Conservation (phyloP, 2,888 invertebrate species). For the Schizotus pectinicornis region DNA sequence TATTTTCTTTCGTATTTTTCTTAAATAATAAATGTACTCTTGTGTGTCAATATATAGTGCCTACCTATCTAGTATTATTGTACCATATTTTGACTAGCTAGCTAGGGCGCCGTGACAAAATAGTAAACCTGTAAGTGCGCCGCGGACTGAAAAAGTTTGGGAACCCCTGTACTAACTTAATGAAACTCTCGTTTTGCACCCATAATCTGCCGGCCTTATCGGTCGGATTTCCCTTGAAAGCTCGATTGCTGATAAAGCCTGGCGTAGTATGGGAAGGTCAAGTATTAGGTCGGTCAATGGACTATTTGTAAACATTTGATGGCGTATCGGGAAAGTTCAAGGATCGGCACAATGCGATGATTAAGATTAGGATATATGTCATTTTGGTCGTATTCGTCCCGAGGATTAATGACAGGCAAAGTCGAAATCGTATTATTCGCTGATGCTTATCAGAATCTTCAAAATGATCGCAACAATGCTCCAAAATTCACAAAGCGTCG, state of each 20-base stretch:
- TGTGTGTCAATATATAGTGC: too few relatives aligned
- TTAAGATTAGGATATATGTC: constrained; percentile 12
- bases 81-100: too few relatives aligned
- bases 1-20: too few relatives aligned
- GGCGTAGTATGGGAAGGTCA: constrained; percentile 10
- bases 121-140: too few relatives aligned
- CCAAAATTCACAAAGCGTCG: too few relatives aligned
- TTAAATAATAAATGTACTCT: too few relatives aligned
- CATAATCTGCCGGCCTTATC: constrained; percentile 30
- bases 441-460: too few relatives aligned
- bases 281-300: constrained; percentile 7
- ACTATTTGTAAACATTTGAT: constrained; percentile 10
- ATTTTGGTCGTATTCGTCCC: constrained; percentile 2
- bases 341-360: constrained; percentile 18
- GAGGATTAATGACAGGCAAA: constrained; percentile 14
- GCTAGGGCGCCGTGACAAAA: too few relatives aligned
- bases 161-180: too few relatives aligned
- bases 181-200: constrained; percentile 35
- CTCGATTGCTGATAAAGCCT: constrained; percentile 10
- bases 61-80: too few relatives aligned
- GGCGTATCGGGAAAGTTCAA: constrained; percentile 3
- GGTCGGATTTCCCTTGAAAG: constrained; percentile 25
- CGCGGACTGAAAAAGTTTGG: too few relatives aligned
- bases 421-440: not conserved
- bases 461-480: too few relatives aligned